Evolutionary conservation across 2,888 invertebrate genomes (phyloP).

Genomic region (Lochmaea capreae): DNA sequence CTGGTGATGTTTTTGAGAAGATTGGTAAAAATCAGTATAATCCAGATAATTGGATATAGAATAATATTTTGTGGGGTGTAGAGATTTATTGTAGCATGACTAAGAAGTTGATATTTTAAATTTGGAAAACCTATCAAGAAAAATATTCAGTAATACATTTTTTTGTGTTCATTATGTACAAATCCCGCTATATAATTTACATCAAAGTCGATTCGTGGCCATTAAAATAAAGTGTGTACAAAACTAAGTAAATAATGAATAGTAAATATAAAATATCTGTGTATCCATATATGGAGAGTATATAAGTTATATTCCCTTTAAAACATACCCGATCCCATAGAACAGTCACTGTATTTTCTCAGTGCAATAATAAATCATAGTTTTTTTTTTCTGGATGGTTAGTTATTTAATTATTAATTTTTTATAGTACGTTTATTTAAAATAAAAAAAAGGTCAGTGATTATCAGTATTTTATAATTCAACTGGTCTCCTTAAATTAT

Average conservation of each 20-base stretch:
- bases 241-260: conserved; percentile 48
- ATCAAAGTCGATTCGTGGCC: conserved; percentile 58
- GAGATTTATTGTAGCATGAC: too few species aligned
- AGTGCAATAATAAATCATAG: conserved; percentile 56
- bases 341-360: conserved; percentile 56
- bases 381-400: conserved; percentile 40
- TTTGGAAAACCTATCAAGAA: neutral
- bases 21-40: too few species aligned
- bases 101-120: too few species aligned
- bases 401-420: conserved; percentile 31
- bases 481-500: conserved; percentile 61
- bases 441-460: conserved; percentile 58
- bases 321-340: conserved; percentile 29
- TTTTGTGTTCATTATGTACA: neutral
- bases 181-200: conserved; percentile 42
- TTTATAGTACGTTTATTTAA: conserved; percentile 22
- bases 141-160: neutral
- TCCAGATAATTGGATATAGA: too few species aligned
- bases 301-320: conserved; percentile 20
- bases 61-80: too few species aligned
- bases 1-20: too few species aligned
- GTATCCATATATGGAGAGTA: conserved; percentile 28
- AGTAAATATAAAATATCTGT: conserved; percentile 36
- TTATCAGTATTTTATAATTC: conserved; percentile 61
- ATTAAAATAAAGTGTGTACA: conserved; percentile 55